phyloP scores from a whole-genome alignment of 2,888 invertebrate genomes.

The Corythucha ciliata region DNA sequence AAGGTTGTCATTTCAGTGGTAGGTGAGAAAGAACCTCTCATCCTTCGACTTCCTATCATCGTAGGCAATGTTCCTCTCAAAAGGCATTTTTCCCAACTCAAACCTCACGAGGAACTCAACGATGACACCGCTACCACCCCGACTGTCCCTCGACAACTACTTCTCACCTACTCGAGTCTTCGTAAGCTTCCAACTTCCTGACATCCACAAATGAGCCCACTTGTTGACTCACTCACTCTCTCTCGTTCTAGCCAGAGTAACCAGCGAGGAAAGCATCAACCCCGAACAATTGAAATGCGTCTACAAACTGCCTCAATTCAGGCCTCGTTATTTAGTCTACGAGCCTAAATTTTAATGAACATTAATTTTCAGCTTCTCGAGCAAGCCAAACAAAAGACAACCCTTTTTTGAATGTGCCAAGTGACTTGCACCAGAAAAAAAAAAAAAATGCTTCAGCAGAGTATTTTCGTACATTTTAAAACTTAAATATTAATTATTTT shows the following conservation, averaged over 20 bases:
- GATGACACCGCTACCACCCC: too few relatives aligned
- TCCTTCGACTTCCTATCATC: slow-evolving; percentile 35
- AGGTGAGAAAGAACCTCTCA: slow-evolving; percentile 32
- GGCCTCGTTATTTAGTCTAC: slow-evolving; percentile 29
- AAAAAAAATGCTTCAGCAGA: too few relatives aligned
- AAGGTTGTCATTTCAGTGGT: background rate
- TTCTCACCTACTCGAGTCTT: slow-evolving; percentile 29
- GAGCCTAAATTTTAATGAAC: slow-evolving; percentile 20
- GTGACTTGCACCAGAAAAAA: too few relatives aligned
- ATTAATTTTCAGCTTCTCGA: too few relatives aligned
- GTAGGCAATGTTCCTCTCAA: slow-evolving; percentile 37
- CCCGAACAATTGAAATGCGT: slow-evolving; percentile 30
- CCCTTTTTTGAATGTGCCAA: too few relatives aligned
- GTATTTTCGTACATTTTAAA: too few relatives aligned
- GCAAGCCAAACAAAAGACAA: too few relatives aligned
- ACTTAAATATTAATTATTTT: too few relatives aligned
- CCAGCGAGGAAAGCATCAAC: slow-evolving; percentile 27
- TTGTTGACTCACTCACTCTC: background rate
- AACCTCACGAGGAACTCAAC: slow-evolving; percentile 9
- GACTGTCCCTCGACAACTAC: background rate
- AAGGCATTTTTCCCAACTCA: slow-evolving; percentile 32
- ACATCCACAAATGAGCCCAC: background rate
- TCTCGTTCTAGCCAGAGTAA: slow-evolving; percentile 26
- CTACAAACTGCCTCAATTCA: slow-evolving; percentile 27
- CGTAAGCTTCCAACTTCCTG: slow-evolving; percentile 30